These are phyloP conservation scores for Nematostella vectensis DNA, from an alignment of 92 coral and sea anemone genomes.

Conservation along the genomic window DNA sequence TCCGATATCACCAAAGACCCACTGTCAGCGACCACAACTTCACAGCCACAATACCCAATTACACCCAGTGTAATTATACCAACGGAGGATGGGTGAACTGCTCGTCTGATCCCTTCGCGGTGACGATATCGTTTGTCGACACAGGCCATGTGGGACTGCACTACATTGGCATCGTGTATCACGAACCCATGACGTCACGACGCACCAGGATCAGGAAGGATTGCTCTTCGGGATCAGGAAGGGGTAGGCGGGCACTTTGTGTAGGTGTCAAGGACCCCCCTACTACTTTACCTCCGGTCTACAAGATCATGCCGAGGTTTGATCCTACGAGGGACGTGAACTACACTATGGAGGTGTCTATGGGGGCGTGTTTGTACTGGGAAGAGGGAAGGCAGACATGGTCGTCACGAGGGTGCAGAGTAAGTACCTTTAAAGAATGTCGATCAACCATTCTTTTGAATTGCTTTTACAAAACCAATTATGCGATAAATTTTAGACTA, in stretches of 20 bases:
- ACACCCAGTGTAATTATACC: slow-evolving; percentile 32
- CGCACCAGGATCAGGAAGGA: slow-evolving; percentile 45
- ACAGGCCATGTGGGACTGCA: slow-evolving; percentile 66
- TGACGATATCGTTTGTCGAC: slow-evolving; percentile 45
- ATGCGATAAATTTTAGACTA: no score
- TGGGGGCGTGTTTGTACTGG: slow-evolving; percentile 77
- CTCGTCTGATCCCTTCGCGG: slow-evolving; percentile 40
- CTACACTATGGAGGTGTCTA: slow-evolving; percentile 58
- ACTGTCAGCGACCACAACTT: slow-evolving; percentile 40
- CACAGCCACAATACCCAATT: slow-evolving; percentile 51
- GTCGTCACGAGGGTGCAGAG: slow-evolving; percentile 78
- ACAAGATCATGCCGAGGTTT: slow-evolving; percentile 22
- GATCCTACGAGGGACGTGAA: slow-evolving; percentile 59
- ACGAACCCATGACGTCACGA: not conserved
- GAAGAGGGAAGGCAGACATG: slow-evolving; percentile 33
- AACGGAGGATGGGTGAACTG: slow-evolving; percentile 35
- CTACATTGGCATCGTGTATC: slow-evolving; percentile 39
- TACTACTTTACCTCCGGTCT: slow-evolving; percentile 52
- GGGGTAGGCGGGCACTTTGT: slow-evolving; percentile 62
- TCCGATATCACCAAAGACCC: slow-evolving; percentile 57
- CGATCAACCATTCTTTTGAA: no score
- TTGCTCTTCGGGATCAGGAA: slow-evolving; percentile 40
- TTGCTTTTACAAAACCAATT: no score
- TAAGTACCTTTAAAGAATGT: slow-evolving; percentile 21
- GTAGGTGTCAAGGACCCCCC: slow-evolving; percentile 85